Percentiles rank a stretch among this genome's conserved stretches.
phyloP scores from a whole-genome alignment of 1,140 invertebrate species.

The Hypothenemus hampei region DNA sequence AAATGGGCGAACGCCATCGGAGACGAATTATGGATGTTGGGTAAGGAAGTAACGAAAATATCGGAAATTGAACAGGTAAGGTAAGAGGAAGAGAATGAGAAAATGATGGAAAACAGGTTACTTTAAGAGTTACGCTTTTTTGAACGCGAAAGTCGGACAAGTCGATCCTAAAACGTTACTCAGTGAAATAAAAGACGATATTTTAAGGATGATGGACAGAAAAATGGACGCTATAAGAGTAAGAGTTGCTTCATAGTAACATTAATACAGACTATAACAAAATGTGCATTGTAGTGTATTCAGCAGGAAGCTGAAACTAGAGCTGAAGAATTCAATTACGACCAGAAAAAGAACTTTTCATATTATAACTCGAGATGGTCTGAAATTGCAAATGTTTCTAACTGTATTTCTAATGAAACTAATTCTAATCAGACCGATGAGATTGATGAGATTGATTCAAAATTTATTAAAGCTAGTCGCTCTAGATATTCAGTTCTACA shows the following conservation, averaged over 20 bases:
- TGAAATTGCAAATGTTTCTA: conserved; percentile 38
- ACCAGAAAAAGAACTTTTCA: conserved; percentile 41
- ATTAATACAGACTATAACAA: neutral
- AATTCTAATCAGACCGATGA: too few relatives aligned
- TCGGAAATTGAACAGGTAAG: conserved; percentile 39
- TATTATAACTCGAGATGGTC: conserved; percentile 74
- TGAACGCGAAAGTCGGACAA: conserved; percentile 66
- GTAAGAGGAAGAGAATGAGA: neutral
- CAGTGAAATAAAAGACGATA: conserved; percentile 65
- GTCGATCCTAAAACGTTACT: conserved; percentile 72
- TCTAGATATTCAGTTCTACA: conserved; percentile 52
- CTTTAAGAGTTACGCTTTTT: conserved; percentile 64
- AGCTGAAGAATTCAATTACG: conserved; percentile 60
- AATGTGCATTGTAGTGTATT: conserved; percentile 61
- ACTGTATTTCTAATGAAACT: conserved; percentile 38
- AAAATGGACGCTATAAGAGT: conserved; percentile 80
- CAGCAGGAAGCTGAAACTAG: conserved; percentile 60
- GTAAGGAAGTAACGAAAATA: conserved; percentile 38
- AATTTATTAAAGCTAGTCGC: conserved; percentile 44
- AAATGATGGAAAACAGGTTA: neutral
- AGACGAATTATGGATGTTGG: conserved; percentile 38
- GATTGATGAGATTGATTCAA: too few relatives aligned
- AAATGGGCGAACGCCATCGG: conserved; percentile 43
- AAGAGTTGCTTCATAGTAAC: conserved; percentile 28
- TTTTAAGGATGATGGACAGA: conserved; percentile 69